phyloP scores from a whole-genome alignment of 1,140 invertebrate genomes.

The Eciton burchellii region DNA sequence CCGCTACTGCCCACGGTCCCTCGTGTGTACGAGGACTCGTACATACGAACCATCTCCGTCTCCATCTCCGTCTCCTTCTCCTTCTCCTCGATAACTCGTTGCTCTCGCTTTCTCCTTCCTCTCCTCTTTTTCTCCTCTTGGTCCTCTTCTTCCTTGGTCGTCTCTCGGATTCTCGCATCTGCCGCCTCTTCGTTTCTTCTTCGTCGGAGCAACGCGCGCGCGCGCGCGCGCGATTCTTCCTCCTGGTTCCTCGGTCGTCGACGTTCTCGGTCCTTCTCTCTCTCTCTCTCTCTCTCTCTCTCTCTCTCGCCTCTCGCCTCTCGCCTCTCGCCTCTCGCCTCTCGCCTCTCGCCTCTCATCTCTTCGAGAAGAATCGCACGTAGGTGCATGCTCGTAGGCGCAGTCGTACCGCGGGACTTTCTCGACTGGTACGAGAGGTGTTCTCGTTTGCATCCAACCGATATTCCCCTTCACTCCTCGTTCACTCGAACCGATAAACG shows the following conservation, averaged over 20 bases:
- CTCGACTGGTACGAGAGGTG: conserved; percentile 74
- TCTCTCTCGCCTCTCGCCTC: background rate
- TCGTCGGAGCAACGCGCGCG: conserved; percentile 11
- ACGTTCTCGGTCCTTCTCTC: conserved; percentile 42
- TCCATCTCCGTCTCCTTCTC: conserved; percentile 15
- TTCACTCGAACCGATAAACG: conserved; percentile 71
- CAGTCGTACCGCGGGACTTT: conserved; percentile 75
- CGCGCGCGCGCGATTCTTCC: conserved; percentile 51
- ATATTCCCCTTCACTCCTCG: conserved; percentile 45
- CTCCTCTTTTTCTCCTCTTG: conserved; percentile 37
- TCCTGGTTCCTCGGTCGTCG: conserved; percentile 57
- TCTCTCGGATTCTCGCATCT: conserved; percentile 29
- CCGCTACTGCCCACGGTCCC: conserved; percentile 10
- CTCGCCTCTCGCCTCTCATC: background rate
- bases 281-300: background rate
- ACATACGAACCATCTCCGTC: conserved; percentile 37
- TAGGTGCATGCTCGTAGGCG: conserved; percentile 69
- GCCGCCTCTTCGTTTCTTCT: conserved; percentile 36
- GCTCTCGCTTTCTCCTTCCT: conserved; percentile 26
- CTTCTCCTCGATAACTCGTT: conserved; percentile 7
- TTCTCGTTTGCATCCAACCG: conserved; percentile 78
- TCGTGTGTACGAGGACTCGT: conserved; percentile 23
- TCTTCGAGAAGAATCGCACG: conserved; percentile 65
- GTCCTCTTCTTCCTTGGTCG: too few species aligned
- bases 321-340: conserved; percentile 2